Percentiles rank a stretch among this genome's conserved stretches.
Evolutionary conservation across 2,797 vertebrate genomes (phyloP).

Genomic region (Channallabes apus): DNA sequence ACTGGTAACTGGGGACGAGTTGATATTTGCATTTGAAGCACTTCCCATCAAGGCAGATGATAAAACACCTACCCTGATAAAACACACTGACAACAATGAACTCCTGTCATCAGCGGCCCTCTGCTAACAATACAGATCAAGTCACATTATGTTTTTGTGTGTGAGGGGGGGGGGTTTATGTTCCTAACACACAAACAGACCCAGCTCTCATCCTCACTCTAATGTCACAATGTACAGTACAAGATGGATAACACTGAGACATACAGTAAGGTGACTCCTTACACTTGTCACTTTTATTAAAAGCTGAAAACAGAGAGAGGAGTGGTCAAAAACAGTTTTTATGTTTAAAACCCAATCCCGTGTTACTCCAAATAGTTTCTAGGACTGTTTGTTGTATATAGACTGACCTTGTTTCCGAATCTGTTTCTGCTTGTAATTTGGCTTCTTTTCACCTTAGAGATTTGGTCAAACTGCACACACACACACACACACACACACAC

Average conservation of each 20-base stretch:
- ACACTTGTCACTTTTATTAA: conserved; percentile 62
- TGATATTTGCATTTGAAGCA: conserved; percentile 28
- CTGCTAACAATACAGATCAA: conserved; percentile 40
- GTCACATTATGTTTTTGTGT: conserved; percentile 18
- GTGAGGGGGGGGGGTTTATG: conserved; percentile 23
- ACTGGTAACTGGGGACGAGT: not conserved
- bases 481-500: not conserved
- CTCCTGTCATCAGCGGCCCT: not conserved
- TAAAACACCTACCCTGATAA: conserved; percentile 35
- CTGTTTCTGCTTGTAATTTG: conserved; percentile 24
- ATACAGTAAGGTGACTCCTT: conserved; percentile 66
- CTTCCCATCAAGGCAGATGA: conserved; percentile 4
- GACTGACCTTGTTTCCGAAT: conserved; percentile 25
- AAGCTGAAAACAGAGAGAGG: conserved; percentile 47
- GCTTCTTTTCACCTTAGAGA: not conserved
- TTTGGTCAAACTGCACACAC: not conserved
- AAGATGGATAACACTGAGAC: conserved; percentile 75
- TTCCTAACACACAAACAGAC: conserved; percentile 20
- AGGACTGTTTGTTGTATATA: conserved; percentile 17
- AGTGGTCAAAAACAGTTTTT: not conserved
- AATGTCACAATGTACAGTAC: conserved; percentile 70
- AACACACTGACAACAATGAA: conserved; percentile 25
- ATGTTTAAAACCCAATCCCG: not conserved
- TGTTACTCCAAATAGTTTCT: conserved; percentile 38
- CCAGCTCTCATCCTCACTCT: conserved; percentile 61